phyloP scores from a whole-genome alignment of 2,888 invertebrate species.

The Ormyrus thymus region DNA sequence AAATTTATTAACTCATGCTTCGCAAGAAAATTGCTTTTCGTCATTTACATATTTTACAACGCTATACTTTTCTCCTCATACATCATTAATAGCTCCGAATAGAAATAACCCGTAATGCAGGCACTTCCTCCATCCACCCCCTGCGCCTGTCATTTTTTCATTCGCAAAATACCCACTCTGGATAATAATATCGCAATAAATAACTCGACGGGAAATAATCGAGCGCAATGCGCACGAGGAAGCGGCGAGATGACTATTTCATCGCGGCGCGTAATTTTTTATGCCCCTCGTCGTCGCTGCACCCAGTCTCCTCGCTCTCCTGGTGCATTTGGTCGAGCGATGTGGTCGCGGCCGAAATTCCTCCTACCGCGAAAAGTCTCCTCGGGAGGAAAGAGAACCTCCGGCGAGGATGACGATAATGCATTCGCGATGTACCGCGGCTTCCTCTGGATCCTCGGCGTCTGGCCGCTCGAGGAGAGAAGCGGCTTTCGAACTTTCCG shows the following conservation, averaged over 20 bases:
- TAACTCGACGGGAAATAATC: slow-evolving; percentile 5
- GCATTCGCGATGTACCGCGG: slow-evolving; percentile 35
- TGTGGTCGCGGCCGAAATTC: not conserved
- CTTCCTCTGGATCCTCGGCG: slow-evolving; percentile 41
- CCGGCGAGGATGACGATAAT: slow-evolving; percentile 7
- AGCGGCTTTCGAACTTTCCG: slow-evolving; percentile 31
- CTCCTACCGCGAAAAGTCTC: no score
- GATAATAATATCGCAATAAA: no score
- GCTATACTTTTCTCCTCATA: not conserved
- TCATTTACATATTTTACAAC: slow-evolving; percentile 6
- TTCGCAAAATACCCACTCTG: not conserved
- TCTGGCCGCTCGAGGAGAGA: slow-evolving; percentile 49
- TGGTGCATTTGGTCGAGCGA: not conserved
- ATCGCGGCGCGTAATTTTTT: not conserved
- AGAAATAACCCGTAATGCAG: not conserved
- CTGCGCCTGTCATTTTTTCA: not conserved
- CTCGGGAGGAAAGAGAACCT: no score
- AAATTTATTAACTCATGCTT: slow-evolving; percentile 17
- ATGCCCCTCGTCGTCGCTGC: no score
- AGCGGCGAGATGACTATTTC: slow-evolving; percentile 16
- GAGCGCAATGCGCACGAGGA: not conserved
- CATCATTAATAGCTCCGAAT: not conserved
- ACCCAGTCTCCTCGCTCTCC: not conserved
- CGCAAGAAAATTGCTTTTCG: not conserved
- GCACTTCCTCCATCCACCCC: not conserved